phyloP scores from a whole-genome alignment of 2,888 invertebrate genomes.

The Macrophya annulata region DNA sequence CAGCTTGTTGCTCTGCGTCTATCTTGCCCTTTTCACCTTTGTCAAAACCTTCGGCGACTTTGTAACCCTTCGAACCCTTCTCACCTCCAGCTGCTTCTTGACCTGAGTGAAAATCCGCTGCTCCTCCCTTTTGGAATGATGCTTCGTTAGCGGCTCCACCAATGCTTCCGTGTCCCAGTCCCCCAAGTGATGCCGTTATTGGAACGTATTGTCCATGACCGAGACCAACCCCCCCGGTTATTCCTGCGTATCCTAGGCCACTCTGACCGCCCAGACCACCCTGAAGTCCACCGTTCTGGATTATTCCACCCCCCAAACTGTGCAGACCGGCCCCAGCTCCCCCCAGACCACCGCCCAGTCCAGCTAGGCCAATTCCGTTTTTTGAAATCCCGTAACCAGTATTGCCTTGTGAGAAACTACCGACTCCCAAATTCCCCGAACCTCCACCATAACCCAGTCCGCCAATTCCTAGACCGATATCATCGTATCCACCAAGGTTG shows the following conservation, averaged over 20 bases:
- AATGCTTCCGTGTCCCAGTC: conserved; percentile 53
- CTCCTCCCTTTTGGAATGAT: conserved; percentile 63
- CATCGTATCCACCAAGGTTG: conserved; percentile 56
- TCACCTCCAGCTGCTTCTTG: conserved; percentile 64
- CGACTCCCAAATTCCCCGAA: conserved; percentile 38
- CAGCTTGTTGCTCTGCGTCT: conserved; percentile 62
- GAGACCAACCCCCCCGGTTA: conserved; percentile 54
- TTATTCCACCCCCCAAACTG: conserved; percentile 42
- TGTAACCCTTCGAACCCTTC: conserved; percentile 70
- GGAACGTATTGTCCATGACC: conserved; percentile 54
- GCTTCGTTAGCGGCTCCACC: conserved; percentile 56
- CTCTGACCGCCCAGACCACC: conserved; percentile 39
- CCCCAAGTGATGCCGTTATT: conserved; percentile 56
- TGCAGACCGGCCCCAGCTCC: conserved; percentile 30
- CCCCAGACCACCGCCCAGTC: conserved; percentile 46
- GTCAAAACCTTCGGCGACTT: conserved; percentile 68
- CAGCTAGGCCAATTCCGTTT: conserved; percentile 56
- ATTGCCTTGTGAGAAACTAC: conserved; percentile 24
- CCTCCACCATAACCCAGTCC: conserved; percentile 57
- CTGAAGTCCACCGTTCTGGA: conserved; percentile 26
- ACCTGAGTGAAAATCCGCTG: conserved; percentile 63
- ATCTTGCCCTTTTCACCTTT: conserved; percentile 69
- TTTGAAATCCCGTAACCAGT: conserved; percentile 52
- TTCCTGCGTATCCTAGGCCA: conserved; percentile 26
- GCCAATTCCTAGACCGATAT: conserved; percentile 57